Evolutionary conservation across 2,113 vertebrate species (phyloP).

Genomic region (Condylura cristata): DNA sequence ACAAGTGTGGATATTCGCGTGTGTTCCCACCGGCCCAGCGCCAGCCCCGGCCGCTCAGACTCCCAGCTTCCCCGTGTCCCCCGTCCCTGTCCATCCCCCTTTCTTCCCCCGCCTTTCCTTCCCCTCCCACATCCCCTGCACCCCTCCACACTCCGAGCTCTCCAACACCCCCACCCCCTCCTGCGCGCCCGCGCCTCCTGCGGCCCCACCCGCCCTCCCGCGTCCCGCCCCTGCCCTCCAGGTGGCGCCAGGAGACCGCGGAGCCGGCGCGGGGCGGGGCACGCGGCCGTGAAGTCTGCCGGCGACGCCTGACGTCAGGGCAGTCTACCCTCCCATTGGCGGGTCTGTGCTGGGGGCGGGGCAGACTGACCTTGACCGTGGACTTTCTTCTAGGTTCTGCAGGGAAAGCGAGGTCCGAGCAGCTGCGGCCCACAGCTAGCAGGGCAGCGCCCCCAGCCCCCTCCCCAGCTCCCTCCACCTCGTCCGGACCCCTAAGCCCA

Average conservation of each 20-base stretch:
- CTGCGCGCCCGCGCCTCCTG: background rate
- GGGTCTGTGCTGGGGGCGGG: background rate
- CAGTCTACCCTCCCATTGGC: background rate
- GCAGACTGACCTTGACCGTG: slow-evolving; percentile 32
- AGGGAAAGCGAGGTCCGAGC: background rate
- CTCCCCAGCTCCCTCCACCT: background rate
- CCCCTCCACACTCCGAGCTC: no score
- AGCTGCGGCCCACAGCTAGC: background rate
- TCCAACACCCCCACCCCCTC: no score
- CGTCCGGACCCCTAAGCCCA: fast-evolving
- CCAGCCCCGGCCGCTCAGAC: no score
- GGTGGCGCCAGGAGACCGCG: slow-evolving; percentile 42
- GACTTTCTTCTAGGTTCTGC: slow-evolving; percentile 4
- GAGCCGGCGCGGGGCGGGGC: background rate
- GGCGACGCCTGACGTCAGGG: background rate
- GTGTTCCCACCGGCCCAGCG: no score
- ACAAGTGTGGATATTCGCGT: no score
- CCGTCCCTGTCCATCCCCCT: no score
- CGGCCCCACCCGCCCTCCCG: fast-evolving
- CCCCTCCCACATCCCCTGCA: no score
- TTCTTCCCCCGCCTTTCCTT: no score
- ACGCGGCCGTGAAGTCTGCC: slow-evolving; percentile 22
- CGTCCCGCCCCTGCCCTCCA: background rate
- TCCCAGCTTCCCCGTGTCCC: no score
- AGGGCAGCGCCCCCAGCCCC: background rate